Evolutionary conservation across 1,140 invertebrate species (phyloP).

Genomic region (Lepeophtheirus salmonis): DNA sequence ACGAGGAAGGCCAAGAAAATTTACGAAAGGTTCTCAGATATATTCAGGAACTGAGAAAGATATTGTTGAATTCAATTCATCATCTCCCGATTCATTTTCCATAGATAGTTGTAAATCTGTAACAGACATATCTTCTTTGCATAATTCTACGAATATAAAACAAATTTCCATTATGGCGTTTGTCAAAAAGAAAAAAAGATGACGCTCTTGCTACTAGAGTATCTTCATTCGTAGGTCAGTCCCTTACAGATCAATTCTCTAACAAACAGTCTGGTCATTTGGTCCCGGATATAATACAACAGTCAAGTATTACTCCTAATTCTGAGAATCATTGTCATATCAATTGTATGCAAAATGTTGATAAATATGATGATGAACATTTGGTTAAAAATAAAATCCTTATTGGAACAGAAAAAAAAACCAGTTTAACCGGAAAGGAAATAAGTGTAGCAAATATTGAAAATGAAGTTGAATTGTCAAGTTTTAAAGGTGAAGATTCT

Average conservation of each 20-base stretch:
- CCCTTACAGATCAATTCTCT: not conserved
- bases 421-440: too few relatives aligned
- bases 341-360: not conserved
- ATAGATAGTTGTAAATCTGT: not conserved
- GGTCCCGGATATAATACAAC: not conserved
- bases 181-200: not conserved
- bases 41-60: not conserved
- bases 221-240: not conserved
- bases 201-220: not conserved
- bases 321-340: not conserved
- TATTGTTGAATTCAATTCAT: not conserved
- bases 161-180: constrained; percentile 2
- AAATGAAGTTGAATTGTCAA: not conserved
- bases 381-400: too few relatives aligned
- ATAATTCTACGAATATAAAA: not conserved
- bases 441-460: too few relatives aligned
- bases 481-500: not conserved
- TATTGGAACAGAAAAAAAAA: too few relatives aligned
- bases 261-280: not conserved
- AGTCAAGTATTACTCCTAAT: not conserved
- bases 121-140: not conserved
- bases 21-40: not conserved
- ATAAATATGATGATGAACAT: not conserved
- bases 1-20: not conserved
- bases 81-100: not conserved